Evolutionary conservation across 2,888 invertebrate species (phyloP).

Genomic region (Coelinius sp.): DNA sequence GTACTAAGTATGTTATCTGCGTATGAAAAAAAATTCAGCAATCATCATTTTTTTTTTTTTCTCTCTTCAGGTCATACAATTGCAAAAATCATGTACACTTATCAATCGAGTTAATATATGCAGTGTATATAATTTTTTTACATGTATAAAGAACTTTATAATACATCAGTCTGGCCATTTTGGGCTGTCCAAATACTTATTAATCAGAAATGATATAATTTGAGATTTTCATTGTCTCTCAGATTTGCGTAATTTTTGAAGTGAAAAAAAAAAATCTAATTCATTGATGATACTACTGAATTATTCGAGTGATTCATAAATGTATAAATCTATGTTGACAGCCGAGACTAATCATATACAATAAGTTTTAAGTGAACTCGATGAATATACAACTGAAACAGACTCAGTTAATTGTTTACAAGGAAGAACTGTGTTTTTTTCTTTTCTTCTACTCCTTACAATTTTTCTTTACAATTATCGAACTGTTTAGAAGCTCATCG

Average conservation of each 20-base stretch:
- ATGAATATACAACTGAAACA: conserved; percentile 31
- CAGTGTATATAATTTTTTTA: conserved; percentile 55
- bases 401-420: conserved; percentile 34
- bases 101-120: conserved; percentile 56
- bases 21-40: conserved; percentile 1
- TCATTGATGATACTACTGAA: neutral
- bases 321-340: conserved; percentile 7
- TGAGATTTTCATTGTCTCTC: neutral
- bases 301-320: neutral
- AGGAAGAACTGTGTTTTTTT: conserved; percentile 21
- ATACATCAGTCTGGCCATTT: conserved; percentile 68
- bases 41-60: conserved; percentile 34
- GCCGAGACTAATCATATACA: conserved; percentile 32
- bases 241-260: neutral
- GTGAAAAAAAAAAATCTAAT: no score
- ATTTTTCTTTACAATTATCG: conserved; percentile 24
- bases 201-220: conserved; percentile 1
- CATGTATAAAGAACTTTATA: conserved; percentile 60
- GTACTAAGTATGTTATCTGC: conserved; percentile 32
- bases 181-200: conserved; percentile 54
- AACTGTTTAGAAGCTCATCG: conserved; percentile 31
- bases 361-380: conserved; percentile 31
- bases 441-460: neutral
- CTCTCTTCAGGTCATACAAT: conserved; percentile 63
- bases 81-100: conserved; percentile 56